These are phyloP conservation scores for Gymnocheta viridis DNA, from an alignment of 2,888 invertebrate species.

Conservation along the genomic window DNA sequence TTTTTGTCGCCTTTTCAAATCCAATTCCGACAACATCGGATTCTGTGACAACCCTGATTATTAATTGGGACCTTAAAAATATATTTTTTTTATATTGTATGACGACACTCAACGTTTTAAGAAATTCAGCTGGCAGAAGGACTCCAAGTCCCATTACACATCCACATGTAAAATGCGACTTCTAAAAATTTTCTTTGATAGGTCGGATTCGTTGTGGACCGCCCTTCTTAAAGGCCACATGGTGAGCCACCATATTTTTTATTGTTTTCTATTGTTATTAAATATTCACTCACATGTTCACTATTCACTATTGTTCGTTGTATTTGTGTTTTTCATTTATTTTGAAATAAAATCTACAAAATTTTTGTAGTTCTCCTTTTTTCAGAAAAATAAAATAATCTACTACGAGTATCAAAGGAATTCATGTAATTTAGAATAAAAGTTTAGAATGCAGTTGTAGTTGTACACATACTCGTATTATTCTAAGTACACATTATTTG, in stretches of 20 bases:
- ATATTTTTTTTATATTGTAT: too few relatives aligned
- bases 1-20: too few relatives aligned
- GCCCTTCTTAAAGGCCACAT: slow-evolving; percentile 25
- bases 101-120: too few relatives aligned
- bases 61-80: too few relatives aligned
- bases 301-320: slow-evolving; percentile 21
- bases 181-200: too few relatives aligned
- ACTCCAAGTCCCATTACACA: too few relatives aligned
- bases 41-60: too few relatives aligned
- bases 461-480: neutral
- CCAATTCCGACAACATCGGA: too few relatives aligned
- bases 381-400: neutral
- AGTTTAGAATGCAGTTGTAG: neutral
- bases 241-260: slow-evolving; percentile 51
- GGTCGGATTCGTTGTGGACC: neutral
- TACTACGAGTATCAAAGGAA: slow-evolving; percentile 34
- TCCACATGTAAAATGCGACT: too few relatives aligned
- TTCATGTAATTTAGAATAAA: neutral
- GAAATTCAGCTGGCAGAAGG: too few relatives aligned
- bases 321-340: slow-evolving; percentile 3
- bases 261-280: slow-evolving; percentile 41
- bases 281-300: slow-evolving; percentile 33
- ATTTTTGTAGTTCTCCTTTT: slow-evolving; percentile 8
- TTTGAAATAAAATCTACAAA: slow-evolving; percentile 43
- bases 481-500: neutral